A percentile compares a stretch with the other conserved stretches of the same genome.
phyloP scores from a whole-genome alignment of 1,140 invertebrate genomes.

The Agrypnia vestita region DNA sequence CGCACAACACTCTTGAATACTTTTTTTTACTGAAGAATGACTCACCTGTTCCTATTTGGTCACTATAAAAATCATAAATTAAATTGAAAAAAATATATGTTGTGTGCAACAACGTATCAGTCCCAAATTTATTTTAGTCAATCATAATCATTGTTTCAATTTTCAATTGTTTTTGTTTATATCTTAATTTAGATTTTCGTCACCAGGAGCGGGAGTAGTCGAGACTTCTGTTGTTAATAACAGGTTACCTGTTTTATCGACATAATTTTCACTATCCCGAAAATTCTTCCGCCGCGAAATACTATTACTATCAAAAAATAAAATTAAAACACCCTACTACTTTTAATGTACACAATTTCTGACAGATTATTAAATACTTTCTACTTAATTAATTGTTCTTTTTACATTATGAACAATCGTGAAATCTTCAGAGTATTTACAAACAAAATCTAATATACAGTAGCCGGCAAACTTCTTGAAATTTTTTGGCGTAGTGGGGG shows the following conservation, averaged over 20 bases:
- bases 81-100: not conserved
- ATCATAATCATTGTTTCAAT: not conserved
- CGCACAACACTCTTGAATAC: not conserved
- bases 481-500: too few species aligned
- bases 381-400: too few species aligned
- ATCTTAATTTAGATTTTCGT: conserved; percentile 27
- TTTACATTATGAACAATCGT: too few species aligned
- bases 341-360: too few species aligned
- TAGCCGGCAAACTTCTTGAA: too few species aligned
- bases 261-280: not conserved
- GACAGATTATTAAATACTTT: too few species aligned
- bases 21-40: not conserved
- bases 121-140: not conserved
- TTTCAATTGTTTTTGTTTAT: conserved; percentile 32
- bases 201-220: conserved; percentile 12
- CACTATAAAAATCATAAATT: not conserved
- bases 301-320: too few species aligned
- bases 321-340: too few species aligned
- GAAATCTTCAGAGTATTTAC: too few species aligned
- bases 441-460: too few species aligned
- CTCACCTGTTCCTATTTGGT: not conserved
- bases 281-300: too few species aligned
- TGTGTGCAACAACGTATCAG: not conserved
- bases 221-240: not conserved
- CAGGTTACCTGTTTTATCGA: conserved; percentile 15